Conservation (phyloP, 2,113 vertebrate species). For the Caracal caracal region DNA sequence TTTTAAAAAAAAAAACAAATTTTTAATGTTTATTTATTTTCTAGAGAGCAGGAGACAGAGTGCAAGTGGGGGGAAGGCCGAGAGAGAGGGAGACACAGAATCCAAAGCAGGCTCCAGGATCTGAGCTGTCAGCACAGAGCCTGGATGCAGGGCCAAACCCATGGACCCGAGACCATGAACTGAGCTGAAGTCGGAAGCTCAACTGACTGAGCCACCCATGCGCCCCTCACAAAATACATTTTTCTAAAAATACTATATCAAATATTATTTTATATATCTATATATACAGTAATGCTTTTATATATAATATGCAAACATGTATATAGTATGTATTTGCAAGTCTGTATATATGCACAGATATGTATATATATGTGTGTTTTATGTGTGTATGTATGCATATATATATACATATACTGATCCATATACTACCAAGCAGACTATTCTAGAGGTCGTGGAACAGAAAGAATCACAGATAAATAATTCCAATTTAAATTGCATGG, state of each 20-base stretch:
- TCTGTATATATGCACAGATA: neutral
- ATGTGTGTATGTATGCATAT: accelerated
- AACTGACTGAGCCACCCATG: too few relatives aligned
- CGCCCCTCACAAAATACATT: neutral
- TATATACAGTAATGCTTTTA: neutral
- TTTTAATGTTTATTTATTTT: too few relatives aligned
- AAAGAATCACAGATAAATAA: neutral
- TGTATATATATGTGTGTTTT: neutral
- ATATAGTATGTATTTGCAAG: neutral
- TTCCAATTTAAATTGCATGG: neutral
- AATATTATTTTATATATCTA: neutral
- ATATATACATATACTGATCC: neutral
- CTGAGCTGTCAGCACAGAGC: too few relatives aligned
- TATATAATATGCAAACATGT: neutral
- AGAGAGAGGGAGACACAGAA: too few relatives aligned
- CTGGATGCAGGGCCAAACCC: too few relatives aligned
- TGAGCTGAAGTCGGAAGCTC: too few relatives aligned
- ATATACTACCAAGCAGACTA: neutral
- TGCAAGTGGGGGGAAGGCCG: too few relatives aligned
- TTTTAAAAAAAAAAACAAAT: too few relatives aligned
- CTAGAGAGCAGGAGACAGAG: too few relatives aligned
- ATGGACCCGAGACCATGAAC: too few relatives aligned
- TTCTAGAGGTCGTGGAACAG: neutral
- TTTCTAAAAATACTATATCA: neutral
- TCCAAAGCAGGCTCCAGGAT: too few relatives aligned